Evolutionary conservation across 2,113 vertebrate species (phyloP), one percentile per base, ranked within the genome.

Genomic region (Eclectus roratus): DNA sequence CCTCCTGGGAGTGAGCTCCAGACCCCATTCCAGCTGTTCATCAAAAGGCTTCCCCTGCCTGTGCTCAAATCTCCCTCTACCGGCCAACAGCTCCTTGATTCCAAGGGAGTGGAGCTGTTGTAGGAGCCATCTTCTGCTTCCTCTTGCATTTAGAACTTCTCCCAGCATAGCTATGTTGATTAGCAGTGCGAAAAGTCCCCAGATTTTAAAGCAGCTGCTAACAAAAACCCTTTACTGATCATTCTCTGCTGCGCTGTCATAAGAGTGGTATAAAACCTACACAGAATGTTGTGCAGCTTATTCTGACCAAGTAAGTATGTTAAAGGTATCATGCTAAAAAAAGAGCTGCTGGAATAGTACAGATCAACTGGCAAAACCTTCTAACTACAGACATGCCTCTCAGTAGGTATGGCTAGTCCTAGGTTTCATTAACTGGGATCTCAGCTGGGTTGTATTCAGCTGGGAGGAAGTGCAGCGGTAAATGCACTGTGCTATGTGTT

Each of bases 21-120:
- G 63, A 70, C 66, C 49, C n/a, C 33, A 35, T 77, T 89, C 66
- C 79, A 95, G 85, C 27, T 80, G 79, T 35, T 76, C 63, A 29
- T 72, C 63, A 29, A 84, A 96, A 63, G 16, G 27, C 39, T 77
- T 77, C 12, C 25, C 28, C 66, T 61, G 61, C 44, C 49, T 23
- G 53, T 13, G 70, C 81, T 89, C 74, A 4, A 91, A 88, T 47
- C 94, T 94, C 91, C 91, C 94, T 90, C 93, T 96, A 31, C 76
- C 0, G 74, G 91, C 44, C 89, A 91, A 43, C 16, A 72, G 60
- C 43, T 74, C n/a, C 50, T 46, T 18, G n/a, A 31, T 35, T 52
- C 60, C 3, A 4, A 23, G 20, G 25, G 24, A 71, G 19, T 2
- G 0, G 46, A 52, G 70, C 65, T 56, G 70, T 14, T 60, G 17